Conservation (phyloP, 2,113 vertebrate species). For the Clarias batrachus region DNA sequence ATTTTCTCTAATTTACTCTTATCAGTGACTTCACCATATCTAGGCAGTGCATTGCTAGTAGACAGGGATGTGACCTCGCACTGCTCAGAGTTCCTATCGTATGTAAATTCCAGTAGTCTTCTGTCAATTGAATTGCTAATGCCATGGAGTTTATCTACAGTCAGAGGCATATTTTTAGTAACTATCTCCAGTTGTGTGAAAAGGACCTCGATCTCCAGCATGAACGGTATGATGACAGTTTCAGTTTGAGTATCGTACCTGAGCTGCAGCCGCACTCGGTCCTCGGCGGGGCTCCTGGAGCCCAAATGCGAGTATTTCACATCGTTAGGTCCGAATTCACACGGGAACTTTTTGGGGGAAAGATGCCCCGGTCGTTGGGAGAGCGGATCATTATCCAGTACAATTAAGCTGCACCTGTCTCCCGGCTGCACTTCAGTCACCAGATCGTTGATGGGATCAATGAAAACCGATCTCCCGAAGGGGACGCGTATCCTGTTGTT, state of each 20-base stretch:
- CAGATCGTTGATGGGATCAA: slow-evolving; percentile 87
- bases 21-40: slow-evolving; percentile 82
- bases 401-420: slow-evolving; percentile 84
- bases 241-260: slow-evolving; percentile 87
- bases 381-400: slow-evolving; percentile 87
- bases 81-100: slow-evolving; percentile 75
- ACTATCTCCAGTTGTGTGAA: slow-evolving; percentile 92
- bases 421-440: slow-evolving; percentile 89
- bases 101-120: slow-evolving; percentile 84
- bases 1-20: slow-evolving; percentile 69
- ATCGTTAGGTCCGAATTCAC: slow-evolving; percentile 86
- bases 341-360: slow-evolving; percentile 85
- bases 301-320: slow-evolving; percentile 90
- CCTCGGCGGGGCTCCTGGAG: slow-evolving; percentile 82
- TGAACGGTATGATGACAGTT: slow-evolving; percentile 85
- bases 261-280: slow-evolving; percentile 87
- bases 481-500: slow-evolving; percentile 89
- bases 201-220: slow-evolving; percentile 88
- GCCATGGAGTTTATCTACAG: slow-evolving; percentile 79
- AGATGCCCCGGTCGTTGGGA: slow-evolving; percentile 87
- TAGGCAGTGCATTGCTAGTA: slow-evolving; percentile 73
- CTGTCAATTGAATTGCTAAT: slow-evolving; percentile 82
- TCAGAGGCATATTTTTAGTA: slow-evolving; percentile 87
- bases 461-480: slow-evolving; percentile 84
- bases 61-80: slow-evolving; percentile 80